phyloP scores from a whole-genome alignment of 2,797 vertebrate species.

The Gymnothorax reevesii region DNA sequence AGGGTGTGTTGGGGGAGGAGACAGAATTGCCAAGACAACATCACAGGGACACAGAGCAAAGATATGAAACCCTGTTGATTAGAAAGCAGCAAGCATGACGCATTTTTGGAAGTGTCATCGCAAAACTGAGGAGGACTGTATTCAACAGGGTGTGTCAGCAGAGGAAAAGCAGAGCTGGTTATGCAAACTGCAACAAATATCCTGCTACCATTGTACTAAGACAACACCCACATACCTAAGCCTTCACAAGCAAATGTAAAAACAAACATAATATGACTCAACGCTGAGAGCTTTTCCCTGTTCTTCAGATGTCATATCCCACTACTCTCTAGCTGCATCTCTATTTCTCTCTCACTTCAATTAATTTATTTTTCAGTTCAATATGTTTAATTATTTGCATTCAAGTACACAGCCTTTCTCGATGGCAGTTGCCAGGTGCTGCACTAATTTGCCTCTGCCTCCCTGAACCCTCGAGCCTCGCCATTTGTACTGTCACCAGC shows the following conservation, averaged over 20 bases:
- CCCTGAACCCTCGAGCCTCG: not conserved
- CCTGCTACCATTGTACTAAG: not conserved
- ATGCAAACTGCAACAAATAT: not conserved
- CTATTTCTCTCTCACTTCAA: not conserved
- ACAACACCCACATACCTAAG: not conserved
- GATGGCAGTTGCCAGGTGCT: not conserved
- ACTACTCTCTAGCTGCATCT: not conserved
- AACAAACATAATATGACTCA: not conserved
- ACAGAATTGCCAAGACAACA: not conserved
- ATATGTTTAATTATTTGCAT: too few species aligned
- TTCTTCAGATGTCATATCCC: not conserved
- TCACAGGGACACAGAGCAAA: not conserved
- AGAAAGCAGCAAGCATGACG: not conserved
- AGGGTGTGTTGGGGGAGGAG: too few species aligned
- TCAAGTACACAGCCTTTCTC: not conserved
- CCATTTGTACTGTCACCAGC: not conserved
- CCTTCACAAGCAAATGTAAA: not conserved
- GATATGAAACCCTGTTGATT: not conserved
- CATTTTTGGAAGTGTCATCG: not conserved
- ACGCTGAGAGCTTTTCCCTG: not conserved
- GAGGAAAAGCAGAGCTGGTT: not conserved
- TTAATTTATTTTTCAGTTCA: too few species aligned
- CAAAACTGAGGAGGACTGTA: not conserved
- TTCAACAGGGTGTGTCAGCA: not conserved
- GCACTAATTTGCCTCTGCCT: not conserved